These are phyloP conservation scores for Camponotus floridanus DNA, from an alignment of 1,140 invertebrate species.

Conservation along the genomic window DNA sequence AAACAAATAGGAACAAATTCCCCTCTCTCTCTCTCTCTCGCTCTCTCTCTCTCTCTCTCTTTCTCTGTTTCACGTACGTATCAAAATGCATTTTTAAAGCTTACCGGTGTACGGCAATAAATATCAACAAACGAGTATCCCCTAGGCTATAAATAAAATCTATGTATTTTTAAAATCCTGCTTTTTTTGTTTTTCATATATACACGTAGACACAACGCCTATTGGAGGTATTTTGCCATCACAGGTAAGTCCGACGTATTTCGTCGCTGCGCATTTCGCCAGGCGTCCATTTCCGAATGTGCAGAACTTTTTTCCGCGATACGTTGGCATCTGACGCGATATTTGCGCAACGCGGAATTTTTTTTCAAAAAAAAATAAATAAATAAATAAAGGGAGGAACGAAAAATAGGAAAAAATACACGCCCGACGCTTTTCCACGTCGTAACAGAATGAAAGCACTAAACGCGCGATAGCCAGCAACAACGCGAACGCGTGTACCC, in stretches of 20 bases:
- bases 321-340: conserved; percentile 57
- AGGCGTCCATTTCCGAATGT: conserved; percentile 62
- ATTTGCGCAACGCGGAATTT: conserved; percentile 48
- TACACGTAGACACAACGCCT: conserved; percentile 48
- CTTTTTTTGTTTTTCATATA: conserved; percentile 38
- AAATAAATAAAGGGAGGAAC: background rate
- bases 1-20: conserved; percentile 78
- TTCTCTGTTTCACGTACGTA: conserved; percentile 60
- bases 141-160: conserved; percentile 58
- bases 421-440: conserved; percentile 49
- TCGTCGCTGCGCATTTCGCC: conserved; percentile 61
- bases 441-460: conserved; percentile 62
- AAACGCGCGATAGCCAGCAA: conserved; percentile 60
- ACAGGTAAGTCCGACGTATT: conserved; percentile 62
- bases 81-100: conserved; percentile 74
- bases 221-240: conserved; percentile 59
- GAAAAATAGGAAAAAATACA: conserved; percentile 54
- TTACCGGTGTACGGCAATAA: conserved; percentile 69
- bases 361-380: conserved; percentile 25
- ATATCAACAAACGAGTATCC: conserved; percentile 65
- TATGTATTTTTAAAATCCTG: conserved; percentile 69
- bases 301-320: conserved; percentile 59
- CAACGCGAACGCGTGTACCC: conserved; percentile 56
- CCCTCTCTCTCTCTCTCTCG: conserved; percentile 66
- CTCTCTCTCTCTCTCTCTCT: conserved; percentile 65